A percentile compares a stretch with the other conserved stretches of the same genome.
These are phyloP conservation scores for Cephus pulcher DNA, from an alignment of 2,888 invertebrate species.

Conservation along the genomic window DNA sequence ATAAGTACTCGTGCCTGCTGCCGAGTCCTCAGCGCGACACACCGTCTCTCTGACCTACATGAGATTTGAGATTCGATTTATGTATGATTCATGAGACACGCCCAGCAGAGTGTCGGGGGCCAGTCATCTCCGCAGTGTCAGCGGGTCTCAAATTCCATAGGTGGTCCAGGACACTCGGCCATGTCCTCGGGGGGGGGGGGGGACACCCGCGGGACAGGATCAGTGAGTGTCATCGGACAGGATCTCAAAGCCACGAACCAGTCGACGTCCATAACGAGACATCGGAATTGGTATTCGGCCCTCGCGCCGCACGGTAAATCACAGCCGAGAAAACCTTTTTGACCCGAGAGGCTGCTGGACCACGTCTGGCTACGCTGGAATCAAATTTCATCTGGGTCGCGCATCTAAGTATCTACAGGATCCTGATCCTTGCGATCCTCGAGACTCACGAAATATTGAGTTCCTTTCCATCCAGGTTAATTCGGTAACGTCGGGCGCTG, in stretches of 20 bases:
- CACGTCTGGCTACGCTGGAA: neutral
- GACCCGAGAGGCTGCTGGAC: neutral
- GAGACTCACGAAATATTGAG: neutral
- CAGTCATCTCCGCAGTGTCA: conserved; percentile 31
- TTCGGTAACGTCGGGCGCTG: neutral
- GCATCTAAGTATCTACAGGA: neutral
- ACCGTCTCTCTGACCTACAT: neutral
- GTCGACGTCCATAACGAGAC: neutral
- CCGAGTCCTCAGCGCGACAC: neutral
- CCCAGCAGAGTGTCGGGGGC: conserved; percentile 31
- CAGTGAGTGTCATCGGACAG: neutral
- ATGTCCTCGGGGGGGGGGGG: neutral
- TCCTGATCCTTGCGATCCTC: neutral
- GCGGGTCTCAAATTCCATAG: conserved; percentile 32
- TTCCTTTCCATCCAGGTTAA: neutral
- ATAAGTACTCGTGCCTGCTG: neutral
- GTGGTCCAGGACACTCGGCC: neutral
- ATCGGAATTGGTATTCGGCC: neutral
- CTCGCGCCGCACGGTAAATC: neutral
- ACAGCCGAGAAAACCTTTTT: neutral
- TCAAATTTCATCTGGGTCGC: neutral
- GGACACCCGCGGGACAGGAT: neutral
- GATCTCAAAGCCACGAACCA: neutral
- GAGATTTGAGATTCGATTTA: conserved; percentile 36
- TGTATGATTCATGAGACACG: conserved; percentile 32